These are phyloP conservation scores for Cebidichthys violaceus DNA, from an alignment of 2,113 vertebrate genomes.

Conservation along the genomic window DNA sequence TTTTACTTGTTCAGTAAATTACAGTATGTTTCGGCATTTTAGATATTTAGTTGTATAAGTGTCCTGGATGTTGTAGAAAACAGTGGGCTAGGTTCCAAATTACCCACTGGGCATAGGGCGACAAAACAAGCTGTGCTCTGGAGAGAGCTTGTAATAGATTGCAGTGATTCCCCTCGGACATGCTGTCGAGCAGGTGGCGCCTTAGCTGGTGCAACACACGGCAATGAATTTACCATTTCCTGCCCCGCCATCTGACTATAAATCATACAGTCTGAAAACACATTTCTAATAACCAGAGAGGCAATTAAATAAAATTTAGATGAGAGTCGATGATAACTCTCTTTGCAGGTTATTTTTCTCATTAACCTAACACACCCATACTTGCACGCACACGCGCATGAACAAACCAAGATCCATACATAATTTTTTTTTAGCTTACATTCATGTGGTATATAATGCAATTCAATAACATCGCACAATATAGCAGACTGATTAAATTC, in stretches of 20 bases:
- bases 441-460: not conserved
- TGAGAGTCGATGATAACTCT: slow-evolving; percentile 48
- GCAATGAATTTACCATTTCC: slow-evolving; percentile 80
- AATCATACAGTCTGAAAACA: slow-evolving; percentile 74
- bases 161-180: slow-evolving; percentile 80
- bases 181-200: slow-evolving; percentile 83
- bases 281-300: slow-evolving; percentile 74
- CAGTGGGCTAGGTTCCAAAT: slow-evolving; percentile 78
- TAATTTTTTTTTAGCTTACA: not conserved
- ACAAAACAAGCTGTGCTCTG: slow-evolving; percentile 82
- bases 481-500: slow-evolving; percentile 4
- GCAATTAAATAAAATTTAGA: slow-evolving; percentile 74
- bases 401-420: slow-evolving; percentile 1
- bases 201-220: slow-evolving; percentile 80
- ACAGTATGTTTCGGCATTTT: slow-evolving; percentile 8
- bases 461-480: not conserved
- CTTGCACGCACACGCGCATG: slow-evolving; percentile 4
- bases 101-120: slow-evolving; percentile 76
- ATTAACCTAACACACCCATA: slow-evolving; percentile 48
- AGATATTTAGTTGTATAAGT: slow-evolving; percentile 65
- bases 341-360: slow-evolving; percentile 66
- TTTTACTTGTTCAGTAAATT: slow-evolving; percentile 35
- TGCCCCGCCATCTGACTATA: slow-evolving; percentile 79
- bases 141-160: slow-evolving; percentile 84
- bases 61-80: slow-evolving; percentile 72